Evolutionary conservation across 2,888 invertebrate genomes (phyloP).

Genomic region (Melikaiella ostensackeni): DNA sequence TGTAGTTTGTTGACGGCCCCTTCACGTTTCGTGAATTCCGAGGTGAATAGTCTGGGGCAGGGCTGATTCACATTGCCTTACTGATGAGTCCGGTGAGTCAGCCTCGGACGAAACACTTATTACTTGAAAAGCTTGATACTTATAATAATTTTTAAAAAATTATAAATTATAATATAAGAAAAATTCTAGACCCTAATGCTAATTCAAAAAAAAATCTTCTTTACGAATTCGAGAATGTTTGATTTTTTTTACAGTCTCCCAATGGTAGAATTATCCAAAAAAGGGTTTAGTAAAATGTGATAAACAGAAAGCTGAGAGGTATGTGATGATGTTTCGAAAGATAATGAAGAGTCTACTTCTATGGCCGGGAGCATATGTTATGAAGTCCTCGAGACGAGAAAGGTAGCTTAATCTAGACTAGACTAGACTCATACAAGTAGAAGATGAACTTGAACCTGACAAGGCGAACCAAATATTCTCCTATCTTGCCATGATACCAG

Average conservation of each 20-base stretch:
- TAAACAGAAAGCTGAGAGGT: neutral
- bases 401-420: neutral
- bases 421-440: neutral
- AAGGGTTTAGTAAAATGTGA: neutral
- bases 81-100: too few species aligned
- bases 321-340: constrained; percentile 2
- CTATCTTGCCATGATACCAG: neutral
- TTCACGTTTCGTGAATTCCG: too few species aligned
- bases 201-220: too few species aligned
- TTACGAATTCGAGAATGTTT: neutral
- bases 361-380: neutral
- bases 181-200: too few species aligned
- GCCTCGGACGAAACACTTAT: too few species aligned
- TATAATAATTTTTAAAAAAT: too few species aligned
- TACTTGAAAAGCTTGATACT: too few species aligned
- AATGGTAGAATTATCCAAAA: neutral
- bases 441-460: neutral
- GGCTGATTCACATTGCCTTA: too few species aligned
- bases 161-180: too few species aligned
- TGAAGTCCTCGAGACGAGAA: neutral
- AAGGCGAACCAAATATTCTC: constrained; percentile 5
- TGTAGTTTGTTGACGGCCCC: too few species aligned
- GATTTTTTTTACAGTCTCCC: neutral
- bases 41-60: too few species aligned
- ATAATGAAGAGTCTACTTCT: neutral